Conservation (phyloP, 2,888 invertebrate species). For the Hydrotaea cyrtoneurina region DNA sequence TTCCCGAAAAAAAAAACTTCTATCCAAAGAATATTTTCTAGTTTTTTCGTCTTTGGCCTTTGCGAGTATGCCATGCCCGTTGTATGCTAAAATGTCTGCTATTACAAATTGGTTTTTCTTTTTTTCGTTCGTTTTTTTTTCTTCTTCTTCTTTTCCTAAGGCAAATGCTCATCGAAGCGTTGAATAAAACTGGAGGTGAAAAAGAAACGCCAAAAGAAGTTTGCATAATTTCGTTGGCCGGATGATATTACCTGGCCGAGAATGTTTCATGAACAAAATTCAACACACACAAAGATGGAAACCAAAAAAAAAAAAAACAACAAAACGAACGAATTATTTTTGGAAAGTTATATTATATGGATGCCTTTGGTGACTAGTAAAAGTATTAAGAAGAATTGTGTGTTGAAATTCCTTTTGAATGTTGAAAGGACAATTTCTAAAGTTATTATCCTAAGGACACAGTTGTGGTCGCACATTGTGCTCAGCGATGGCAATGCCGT, state of each 20-base stretch:
- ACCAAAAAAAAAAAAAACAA: background rate
- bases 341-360: conserved; percentile 9
- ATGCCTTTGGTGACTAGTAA: background rate
- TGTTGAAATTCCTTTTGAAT: background rate
- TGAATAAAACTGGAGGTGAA: conserved; percentile 32
- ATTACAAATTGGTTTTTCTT: conserved; percentile 50
- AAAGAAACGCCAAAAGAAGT: conserved; percentile 40
- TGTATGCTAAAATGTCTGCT: conserved; percentile 41
- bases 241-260: conserved; percentile 53
- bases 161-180: conserved; percentile 50
- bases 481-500: background rate
- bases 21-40: background rate
- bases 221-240: conserved; percentile 56
- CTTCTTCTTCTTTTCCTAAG: background rate
- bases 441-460: background rate
- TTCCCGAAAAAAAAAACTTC: background rate
- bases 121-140: background rate
- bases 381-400: background rate
- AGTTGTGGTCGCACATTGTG: background rate
- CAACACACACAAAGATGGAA: no score
- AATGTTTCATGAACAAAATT: conserved; percentile 8
- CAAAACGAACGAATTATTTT: background rate
- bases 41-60: background rate
- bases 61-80: background rate
- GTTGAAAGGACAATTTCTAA: conserved; percentile 3